Percentiles rank a stretch among this genome's conserved stretches.
Evolutionary conservation across 1,140 invertebrate genomes (phyloP).

Genomic region (Drosophila repletoides): DNA sequence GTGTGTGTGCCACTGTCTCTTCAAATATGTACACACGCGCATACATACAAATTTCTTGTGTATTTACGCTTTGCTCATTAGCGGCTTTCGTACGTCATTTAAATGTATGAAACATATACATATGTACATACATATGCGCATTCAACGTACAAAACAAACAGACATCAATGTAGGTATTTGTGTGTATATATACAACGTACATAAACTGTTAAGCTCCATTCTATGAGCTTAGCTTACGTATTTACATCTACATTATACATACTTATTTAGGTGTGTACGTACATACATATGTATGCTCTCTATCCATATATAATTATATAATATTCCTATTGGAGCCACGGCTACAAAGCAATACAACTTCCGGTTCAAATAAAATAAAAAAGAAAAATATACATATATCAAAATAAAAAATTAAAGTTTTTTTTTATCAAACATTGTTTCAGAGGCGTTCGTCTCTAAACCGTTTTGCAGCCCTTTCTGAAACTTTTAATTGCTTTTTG

Average conservation of each 20-base stretch:
- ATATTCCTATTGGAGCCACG: background rate
- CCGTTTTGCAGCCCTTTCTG: background rate
- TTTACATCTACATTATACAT: background rate
- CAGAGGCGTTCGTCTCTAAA: background rate
- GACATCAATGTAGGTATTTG: too few species aligned
- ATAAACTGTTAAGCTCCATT: slow-evolving; percentile 2
- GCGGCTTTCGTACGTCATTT: slow-evolving; percentile 67
- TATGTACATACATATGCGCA: background rate
- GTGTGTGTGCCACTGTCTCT: slow-evolving; percentile 5
- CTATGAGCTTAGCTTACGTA: slow-evolving; percentile 7
- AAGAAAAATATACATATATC: background rate
- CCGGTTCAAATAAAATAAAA: background rate
- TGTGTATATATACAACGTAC: background rate
- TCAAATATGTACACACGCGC: slow-evolving; percentile 7
- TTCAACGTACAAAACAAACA: slow-evolving; percentile 20
- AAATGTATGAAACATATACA: slow-evolving; percentile 14
- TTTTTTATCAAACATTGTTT: background rate
- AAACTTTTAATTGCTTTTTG: background rate
- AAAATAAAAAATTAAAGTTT: background rate
- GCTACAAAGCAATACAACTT: background rate
- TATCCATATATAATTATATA: slow-evolving; percentile 3
- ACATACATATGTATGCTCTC: background rate
- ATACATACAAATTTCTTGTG: slow-evolving; percentile 2
- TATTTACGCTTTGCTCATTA: slow-evolving; percentile 54
- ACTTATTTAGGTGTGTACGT: background rate